These are phyloP conservation scores for Epinotia nisella DNA, from an alignment of 2,888 invertebrate species.

Conservation along the genomic window DNA sequence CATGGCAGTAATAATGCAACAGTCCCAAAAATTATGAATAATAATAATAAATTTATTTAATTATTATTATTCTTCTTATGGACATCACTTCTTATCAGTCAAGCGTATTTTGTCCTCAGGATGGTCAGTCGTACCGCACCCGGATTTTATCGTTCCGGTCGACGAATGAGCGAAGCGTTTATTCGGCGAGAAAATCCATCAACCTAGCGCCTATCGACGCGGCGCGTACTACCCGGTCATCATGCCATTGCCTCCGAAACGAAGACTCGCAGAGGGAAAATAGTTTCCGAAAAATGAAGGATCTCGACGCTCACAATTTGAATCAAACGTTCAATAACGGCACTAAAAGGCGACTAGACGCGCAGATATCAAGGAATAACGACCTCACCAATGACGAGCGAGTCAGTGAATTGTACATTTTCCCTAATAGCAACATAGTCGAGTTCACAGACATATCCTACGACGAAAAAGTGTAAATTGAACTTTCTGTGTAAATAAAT, in stretches of 20 bases:
- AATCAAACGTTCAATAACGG: conserved; percentile 45
- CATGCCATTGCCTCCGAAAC: conserved; percentile 67
- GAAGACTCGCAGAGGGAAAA: conserved; percentile 61
- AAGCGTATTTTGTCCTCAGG: conserved; percentile 61
- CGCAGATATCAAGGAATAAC: conserved; percentile 51
- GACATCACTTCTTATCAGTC: no score
- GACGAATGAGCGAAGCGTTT: conserved; percentile 72
- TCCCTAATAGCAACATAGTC: conserved; percentile 78
- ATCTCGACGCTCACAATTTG: conserved; percentile 56
- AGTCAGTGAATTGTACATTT: conserved; percentile 78
- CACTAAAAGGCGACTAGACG: conserved; percentile 56
- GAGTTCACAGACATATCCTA: conserved; percentile 77
- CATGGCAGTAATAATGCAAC: not conserved
- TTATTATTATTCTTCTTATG: no score
- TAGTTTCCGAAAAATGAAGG: conserved; percentile 61
- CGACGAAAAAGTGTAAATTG: conserved; percentile 75
- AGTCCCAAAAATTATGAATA: no score
- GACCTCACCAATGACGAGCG: conserved; percentile 70
- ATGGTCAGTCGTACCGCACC: conserved; percentile 77
- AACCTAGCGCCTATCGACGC: conserved; percentile 65
- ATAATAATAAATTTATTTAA: no score
- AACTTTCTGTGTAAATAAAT: conserved; percentile 39
- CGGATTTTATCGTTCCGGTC: conserved; percentile 77
- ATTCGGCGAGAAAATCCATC: conserved; percentile 71
- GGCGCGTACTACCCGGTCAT: conserved; percentile 60